Evolutionary conservation across 2,113 vertebrate genomes (phyloP).

Genomic region (Seriola aureovittata): DNA sequence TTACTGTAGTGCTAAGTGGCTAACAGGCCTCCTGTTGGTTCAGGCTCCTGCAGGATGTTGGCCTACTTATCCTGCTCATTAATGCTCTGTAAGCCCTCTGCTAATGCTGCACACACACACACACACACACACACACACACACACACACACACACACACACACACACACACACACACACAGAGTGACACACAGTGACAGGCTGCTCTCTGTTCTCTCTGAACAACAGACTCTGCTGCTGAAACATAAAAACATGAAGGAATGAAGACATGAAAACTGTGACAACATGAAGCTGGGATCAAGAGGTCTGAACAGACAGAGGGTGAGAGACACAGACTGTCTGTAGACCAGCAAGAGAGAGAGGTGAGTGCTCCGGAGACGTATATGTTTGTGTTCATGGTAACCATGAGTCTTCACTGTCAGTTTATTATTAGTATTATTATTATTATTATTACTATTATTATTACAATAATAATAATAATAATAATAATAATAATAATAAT

Average conservation of each 20-base stretch:
- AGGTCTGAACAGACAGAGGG: background rate
- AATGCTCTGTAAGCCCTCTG: slow-evolving; percentile 56
- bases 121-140: slow-evolving; percentile 7
- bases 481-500: too few relatives aligned
- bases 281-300: slow-evolving; percentile 15
- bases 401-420: background rate
- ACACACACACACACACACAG: slow-evolving; percentile 13
- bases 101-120: slow-evolving; percentile 36
- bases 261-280: slow-evolving; percentile 30
- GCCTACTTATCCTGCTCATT: slow-evolving; percentile 59
- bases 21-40: background rate
- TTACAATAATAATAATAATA: too few relatives aligned
- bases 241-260: slow-evolving; percentile 15
- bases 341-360: slow-evolving; percentile 23
- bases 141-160: background rate
- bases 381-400: background rate
- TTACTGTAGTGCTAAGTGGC: too few relatives aligned
- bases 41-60: slow-evolving; percentile 36
- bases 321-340: background rate
- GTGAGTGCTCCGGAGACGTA: background rate
- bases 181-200: slow-evolving; percentile 2
- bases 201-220: background rate
- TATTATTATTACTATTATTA: too few relatives aligned
- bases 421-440: too few relatives aligned
- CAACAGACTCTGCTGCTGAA: slow-evolving; percentile 16